Percentiles rank a stretch among this genome's conserved stretches.
These are phyloP conservation scores for Acleris sparsana DNA, from an alignment of 2,888 invertebrate genomes.

Conservation along the genomic window DNA sequence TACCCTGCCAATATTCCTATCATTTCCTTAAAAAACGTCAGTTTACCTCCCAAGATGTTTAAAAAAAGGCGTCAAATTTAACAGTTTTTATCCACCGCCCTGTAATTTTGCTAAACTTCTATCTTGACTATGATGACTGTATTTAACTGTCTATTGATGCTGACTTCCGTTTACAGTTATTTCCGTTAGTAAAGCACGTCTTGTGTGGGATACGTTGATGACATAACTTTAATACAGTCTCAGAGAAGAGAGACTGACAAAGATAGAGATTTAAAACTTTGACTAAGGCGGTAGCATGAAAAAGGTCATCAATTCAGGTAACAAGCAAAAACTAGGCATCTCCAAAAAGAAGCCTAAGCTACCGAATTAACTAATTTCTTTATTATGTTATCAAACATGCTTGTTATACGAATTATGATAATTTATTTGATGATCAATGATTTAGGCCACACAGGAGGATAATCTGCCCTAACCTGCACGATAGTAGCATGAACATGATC, in stretches of 20 bases:
- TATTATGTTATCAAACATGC: slow-evolving; percentile 47
- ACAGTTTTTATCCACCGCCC: slow-evolving; percentile 63
- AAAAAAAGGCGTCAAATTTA: slow-evolving; percentile 61
- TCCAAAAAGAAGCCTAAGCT: slow-evolving; percentile 23
- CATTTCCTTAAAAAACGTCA: slow-evolving; percentile 26
- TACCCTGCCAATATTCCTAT: slow-evolving; percentile 8
- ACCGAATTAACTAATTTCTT: slow-evolving; percentile 45
- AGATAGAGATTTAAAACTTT: too few relatives aligned
- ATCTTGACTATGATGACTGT: slow-evolving; percentile 47
- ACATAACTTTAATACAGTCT: background rate
- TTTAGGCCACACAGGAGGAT: slow-evolving; percentile 51
- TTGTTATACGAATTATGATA: slow-evolving; percentile 49
- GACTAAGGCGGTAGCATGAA: too few relatives aligned
- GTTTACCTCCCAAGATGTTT: slow-evolving; percentile 54
- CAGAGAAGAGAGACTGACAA: too few relatives aligned
- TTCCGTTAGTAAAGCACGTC: slow-evolving; percentile 29
- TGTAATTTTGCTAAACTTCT: slow-evolving; percentile 72
- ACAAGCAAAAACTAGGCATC: slow-evolving; percentile 19
- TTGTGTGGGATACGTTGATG: slow-evolving; percentile 36
- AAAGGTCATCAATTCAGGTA: slow-evolving; percentile 1
- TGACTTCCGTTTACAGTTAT: slow-evolving; percentile 49
- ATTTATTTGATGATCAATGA: slow-evolving; percentile 46
- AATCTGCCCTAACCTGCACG: slow-evolving; percentile 24
- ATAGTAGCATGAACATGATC: slow-evolving; percentile 15
- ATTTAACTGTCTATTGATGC: slow-evolving; percentile 40